Evolutionary conservation across 2,797 vertebrate species (phyloP), one percentile per base, ranked within the genome.

Genomic region (Macroramphosus scolopax): DNA sequence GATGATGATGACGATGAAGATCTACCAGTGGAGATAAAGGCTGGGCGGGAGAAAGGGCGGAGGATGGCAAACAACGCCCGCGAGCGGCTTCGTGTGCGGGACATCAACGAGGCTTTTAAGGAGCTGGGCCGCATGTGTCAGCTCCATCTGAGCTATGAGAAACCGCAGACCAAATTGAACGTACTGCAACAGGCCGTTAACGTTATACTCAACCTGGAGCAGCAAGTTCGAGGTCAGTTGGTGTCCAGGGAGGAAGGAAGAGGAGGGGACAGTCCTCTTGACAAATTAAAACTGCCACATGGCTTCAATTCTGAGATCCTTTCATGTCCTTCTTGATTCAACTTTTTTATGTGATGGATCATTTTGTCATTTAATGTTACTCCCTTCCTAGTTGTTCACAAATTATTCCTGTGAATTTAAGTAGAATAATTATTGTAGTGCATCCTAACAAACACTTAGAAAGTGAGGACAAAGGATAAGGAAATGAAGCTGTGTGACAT

Each of bases 71-170:
- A 98, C 93, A 98, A 98, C 77, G 87, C 94, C 59, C 93, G 95
- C 10, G 96, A 98, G 73, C 93, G 95, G 46, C 93, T 98, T 71
- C 94, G 96, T 25, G 95, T 98, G 70, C 94, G 95, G 37, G 96
- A 98, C 93, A 98, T 98, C 95, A 98, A 98, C 89, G 94, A 94
- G 92, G 96, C 94, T 82, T 98, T 98, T 93, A 98, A 98, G 82
- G 96, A 98, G 92, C 92, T 98, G 83, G 96, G 96, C 79, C 94
- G 90, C 87, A 98, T 98, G 96, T 96, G 94, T 89, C 95, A 98
- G 87, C 92, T 98, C 71, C 96, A 98, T 87, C 87, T 98, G 84
- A 95, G 90, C 94, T 91, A 92, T 87, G 95, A 98, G 91, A 98
- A 98, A 93, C 94, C 94, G 15, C 96, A 98, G 94, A 98, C 96